Evolutionary conservation across 2,113 vertebrate species (phyloP), one percentile per base, ranked within the genome.

Genomic region (Rhizomys pruinosus): DNA sequence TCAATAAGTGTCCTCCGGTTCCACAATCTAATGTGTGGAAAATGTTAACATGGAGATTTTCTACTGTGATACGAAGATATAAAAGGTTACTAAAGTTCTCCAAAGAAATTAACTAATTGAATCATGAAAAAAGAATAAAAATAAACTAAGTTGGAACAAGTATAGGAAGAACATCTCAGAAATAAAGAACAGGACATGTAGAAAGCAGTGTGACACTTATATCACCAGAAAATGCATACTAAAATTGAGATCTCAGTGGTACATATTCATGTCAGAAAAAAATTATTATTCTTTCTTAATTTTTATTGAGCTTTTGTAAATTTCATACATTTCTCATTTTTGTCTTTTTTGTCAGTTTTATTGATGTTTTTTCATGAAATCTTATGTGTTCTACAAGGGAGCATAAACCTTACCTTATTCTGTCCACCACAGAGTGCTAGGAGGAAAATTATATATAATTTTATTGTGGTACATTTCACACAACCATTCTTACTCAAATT

Each of bases 201-300:
- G 39, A 81, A 4, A 74, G 47, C 6, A 63, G 20, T 3, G 23
- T 44, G 44, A n/a, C 16, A 1, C 20, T 61, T 64, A 4, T 37
- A 68, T 69, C 17, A 32, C 7, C 16, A 82, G 11, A 91, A 74
- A 42, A 34, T 25, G 7, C 0, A 10, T 34, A 7, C 44, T 5
- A 37, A 10, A 68, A 2, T 29, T 59, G 66, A 79, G 10, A 0
- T 3, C 11, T 12, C 2, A 69, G 32, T 89, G 44, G 37, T 73
- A 66, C 1, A 29, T 4, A 29, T 3, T 0, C 2, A 55, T 3
- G 1, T 73, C 27, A 59, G 15, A n/a, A n/a, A n/a, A n/a, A n/a
- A n/a, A n/a, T n/a, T n/a, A n/a, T n/a, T n/a, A n/a, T n/a, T n/a
- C n/a, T n/a, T n/a, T n/a, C n/a, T n/a, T n/a, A n/a, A n/a, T n/a